phyloP scores from a whole-genome alignment of 2,113 vertebrate genomes.

The Esox niger region DNA sequence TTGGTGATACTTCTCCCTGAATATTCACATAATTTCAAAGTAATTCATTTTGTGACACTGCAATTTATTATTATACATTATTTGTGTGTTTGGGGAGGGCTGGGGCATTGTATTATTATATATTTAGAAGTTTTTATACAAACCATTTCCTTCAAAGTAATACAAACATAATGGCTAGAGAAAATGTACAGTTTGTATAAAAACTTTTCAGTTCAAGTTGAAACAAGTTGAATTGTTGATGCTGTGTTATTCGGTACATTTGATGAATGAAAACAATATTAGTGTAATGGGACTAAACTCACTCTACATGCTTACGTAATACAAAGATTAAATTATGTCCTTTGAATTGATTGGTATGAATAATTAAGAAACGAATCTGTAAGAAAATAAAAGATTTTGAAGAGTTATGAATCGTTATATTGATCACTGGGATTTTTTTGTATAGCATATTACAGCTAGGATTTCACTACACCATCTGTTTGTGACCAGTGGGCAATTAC shows the following conservation, averaged over 20 bases:
- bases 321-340: not conserved
- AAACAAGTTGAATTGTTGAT: no score
- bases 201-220: constrained; percentile 73
- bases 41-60: constrained; percentile 24
- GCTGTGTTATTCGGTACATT: no score
- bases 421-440: no score
- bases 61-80: no score
- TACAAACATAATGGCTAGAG: constrained; percentile 76
- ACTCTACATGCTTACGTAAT: constrained; percentile 50
- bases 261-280: no score
- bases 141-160: constrained; percentile 64
- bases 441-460: no score
- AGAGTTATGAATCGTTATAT: no score
- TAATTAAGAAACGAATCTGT: constrained; percentile 15
- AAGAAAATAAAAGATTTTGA: no score
- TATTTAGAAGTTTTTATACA: constrained; percentile 66
- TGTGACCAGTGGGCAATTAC: no score
- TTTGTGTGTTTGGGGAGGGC: no score
- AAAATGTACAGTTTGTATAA: no score
- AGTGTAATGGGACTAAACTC: constrained; percentile 30
- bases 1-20: constrained; percentile 25
- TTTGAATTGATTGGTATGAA: not conserved
- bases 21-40: constrained; percentile 23
- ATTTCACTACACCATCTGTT: no score
- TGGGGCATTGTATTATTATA: constrained; percentile 53